Base-by-base conservation (phyloP, 1,140 invertebrate genomes). In the Leptinotarsa lineolata region DNA sequence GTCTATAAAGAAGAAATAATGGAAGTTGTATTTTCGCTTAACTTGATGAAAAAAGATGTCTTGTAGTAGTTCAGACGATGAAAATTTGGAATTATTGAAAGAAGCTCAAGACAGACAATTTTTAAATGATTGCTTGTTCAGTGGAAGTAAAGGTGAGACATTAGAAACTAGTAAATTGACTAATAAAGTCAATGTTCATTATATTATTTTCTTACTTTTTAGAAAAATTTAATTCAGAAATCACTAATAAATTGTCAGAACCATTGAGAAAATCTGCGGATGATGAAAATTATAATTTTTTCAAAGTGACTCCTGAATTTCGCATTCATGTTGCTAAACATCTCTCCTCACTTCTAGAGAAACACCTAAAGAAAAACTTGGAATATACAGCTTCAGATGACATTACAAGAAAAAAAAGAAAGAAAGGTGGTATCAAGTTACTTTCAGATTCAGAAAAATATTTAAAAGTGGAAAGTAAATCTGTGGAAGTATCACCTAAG, bases 271-370 rank as follows among this genome's bases (percentile, higher is more conserved):
- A 71, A 60, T 63, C 48, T 18, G 74, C 74, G 63, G 76, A 78
- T 44, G 76, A 80, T 39, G 69, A 80, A 61, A 77, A 81, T 44
- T 81, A 78, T 48, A 79, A 77, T 65, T 58, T 76, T 18, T 75
- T 81, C 22, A 70, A 74, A 61, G 77, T 82, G 63, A 81, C 80
- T 6, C 78, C 80, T 21, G 76, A 80, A 60, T 82, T 81, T 74
- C 76, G 74, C 73, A 69, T 72, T 65, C 74, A 78, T 72, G 77
- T 82, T n/a, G 78, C 81, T 12, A 81, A 78, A 74, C 74, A 77
- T 22, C 72, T 82, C 21, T 73, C 77, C 0, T 48, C 24, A 22
- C 30, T 76, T 54, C 69, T 82, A 45, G 80, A 82, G 24, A 72
- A 79, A 69, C 21, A 77, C 22, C 60, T 82, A 45, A 64, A 77